These are phyloP conservation scores for Gallinago undulata DNA, from an alignment of 2,113 vertebrate species.

Conservation along the genomic window DNA sequence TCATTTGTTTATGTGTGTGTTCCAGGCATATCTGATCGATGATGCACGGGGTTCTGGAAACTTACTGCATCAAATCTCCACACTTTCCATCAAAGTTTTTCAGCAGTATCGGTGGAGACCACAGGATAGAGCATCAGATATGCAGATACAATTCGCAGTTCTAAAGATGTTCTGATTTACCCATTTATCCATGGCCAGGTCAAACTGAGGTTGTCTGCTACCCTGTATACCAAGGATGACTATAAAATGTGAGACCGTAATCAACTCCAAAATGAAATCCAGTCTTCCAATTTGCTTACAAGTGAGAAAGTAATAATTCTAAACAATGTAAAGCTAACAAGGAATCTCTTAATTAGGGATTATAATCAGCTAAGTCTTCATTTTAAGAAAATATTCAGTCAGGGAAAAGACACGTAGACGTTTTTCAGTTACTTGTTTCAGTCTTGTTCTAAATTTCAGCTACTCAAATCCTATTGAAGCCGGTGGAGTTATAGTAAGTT, in stretches of 20 bases:
- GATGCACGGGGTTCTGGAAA: background rate
- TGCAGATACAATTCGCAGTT: accelerated
- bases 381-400: background rate
- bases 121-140: background rate
- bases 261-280: background rate
- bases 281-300: background rate
- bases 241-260: background rate
- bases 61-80: background rate
- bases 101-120: background rate
- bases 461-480: background rate
- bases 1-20: background rate
- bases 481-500: background rate
- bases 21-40: background rate
- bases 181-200: background rate
- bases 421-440: no score
- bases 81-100: background rate
- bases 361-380: background rate
- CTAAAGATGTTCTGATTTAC: background rate
- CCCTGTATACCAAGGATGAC: background rate
- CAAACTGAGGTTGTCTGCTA: background rate
- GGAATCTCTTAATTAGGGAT: background rate
- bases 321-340: background rate
- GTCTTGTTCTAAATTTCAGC: background rate
- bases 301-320: background rate
- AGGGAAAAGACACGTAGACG: background rate